Evolutionary conservation across 2,888 invertebrate genomes (phyloP), one percentile per base, ranked within the genome.

Genomic region (Aquatica leii): DNA sequence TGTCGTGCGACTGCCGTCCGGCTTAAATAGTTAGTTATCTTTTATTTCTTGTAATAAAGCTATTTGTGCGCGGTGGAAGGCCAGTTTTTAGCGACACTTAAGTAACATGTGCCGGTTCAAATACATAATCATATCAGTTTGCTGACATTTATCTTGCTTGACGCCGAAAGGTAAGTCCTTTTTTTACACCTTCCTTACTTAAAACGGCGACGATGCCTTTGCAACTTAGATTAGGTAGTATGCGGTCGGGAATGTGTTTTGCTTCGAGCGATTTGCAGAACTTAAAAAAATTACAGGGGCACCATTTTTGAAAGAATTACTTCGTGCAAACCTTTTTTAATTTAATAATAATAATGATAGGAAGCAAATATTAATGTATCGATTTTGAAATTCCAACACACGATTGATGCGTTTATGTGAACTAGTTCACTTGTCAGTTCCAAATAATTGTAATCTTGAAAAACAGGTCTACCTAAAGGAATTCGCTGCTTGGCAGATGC

Each of bases 131-230:
- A 66, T 69, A 67, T 73, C 63, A n/a, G n/a, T 69, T 72, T 73
- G 77, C 77, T 76, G 76, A 74, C 74, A 77, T 75, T 75, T 69
- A 67, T 68, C 67, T 71, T 65, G 71, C 68, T 71, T 61, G 60
- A 65, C 69, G 73, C 74, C 74, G 71, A 76, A 74, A 77, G 76
- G 76, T 77, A 72, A 75, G 77, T 50, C 46, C 57, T 62, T 66
- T 62, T 55, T 61, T 34, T 52, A 31, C 50, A 57, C 50, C 50
- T 48, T 52, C 43, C 12, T 49, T 49, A 20, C 15, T 31, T 24
- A n/a, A n/a, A n/a, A n/a, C n/a, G n/a, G n/a, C n/a, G n/a, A n/a
- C n/a, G n/a, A n/a, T n/a, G n/a, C n/a, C n/a, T n/a, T n/a, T n/a
- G n/a, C 12, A 8, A 24, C 14, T 41, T 40, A 62, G 46, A 65